phyloP scores from a whole-genome alignment of 2,113 vertebrate genomes.

The Syngnathoides biaculeatus region DNA sequence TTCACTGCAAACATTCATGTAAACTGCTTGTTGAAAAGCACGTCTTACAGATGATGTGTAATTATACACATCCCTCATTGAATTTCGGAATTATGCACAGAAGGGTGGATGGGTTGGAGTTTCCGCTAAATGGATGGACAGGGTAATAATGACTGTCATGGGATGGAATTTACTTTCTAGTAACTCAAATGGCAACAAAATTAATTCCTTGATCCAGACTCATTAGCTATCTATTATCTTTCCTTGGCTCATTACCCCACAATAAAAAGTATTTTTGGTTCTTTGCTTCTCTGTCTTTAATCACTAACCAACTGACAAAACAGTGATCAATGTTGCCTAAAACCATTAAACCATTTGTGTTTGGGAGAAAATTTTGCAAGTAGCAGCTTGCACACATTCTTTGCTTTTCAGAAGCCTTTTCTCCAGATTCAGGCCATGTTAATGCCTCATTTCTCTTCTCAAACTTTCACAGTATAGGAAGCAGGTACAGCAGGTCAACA shows the following conservation, averaged over 20 bases:
- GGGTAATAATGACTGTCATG: conserved; percentile 23
- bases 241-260: no score
- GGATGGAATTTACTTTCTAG: neutral
- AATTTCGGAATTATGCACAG: conserved; percentile 26
- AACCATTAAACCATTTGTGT: neutral
- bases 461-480: conserved; percentile 3
- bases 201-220: neutral
- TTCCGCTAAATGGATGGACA: conserved; percentile 54
- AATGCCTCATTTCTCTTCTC: conserved; percentile 17
- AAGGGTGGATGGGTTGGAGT: conserved; percentile 58
- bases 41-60: neutral
- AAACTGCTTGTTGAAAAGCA: neutral
- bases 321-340: neutral
- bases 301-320: neutral
- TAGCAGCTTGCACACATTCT: conserved; percentile 29
- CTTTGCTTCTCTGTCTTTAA: neutral
- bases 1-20: neutral
- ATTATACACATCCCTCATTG: conserved; percentile 1
- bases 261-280: neutral
- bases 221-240: neutral
- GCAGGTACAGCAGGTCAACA: conserved; percentile 30
- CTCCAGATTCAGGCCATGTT: conserved; percentile 37
- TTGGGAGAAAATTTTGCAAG: conserved; percentile 7
- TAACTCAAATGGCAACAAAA: neutral
- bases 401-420: conserved; percentile 40